Evolutionary conservation across 2,113 vertebrate species (phyloP), one percentile per base, ranked within the genome.

Genomic region (Agelaius tricolor): DNA sequence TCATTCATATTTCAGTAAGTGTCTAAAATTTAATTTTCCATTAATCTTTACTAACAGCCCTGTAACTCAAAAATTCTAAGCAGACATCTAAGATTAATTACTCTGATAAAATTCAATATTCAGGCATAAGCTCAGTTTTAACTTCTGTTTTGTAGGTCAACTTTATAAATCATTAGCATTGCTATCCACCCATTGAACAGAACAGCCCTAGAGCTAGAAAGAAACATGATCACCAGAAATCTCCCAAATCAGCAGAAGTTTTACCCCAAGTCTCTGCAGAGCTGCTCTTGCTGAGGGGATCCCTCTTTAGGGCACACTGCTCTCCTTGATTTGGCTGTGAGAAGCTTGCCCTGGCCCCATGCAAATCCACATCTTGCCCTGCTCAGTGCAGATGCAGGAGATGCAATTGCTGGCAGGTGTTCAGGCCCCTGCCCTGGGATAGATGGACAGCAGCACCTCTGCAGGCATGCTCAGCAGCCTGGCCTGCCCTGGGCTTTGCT

Each of bases 251-350:
- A 46, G 27, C 5, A n/a, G 4, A 58, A 55, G 17, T 51, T 87
- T 79, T 27, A 84, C 13, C 26, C 35, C 20, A 52, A 16, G 22
- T 8, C 49, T 35, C 54, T 12, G 14, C 2, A 20, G 62, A 65
- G 51, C 2, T 76, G 44, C 10, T 74, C 11, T 59, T 77, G 47
- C 10, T 41, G 66, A 20, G n/a, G 24, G 33, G 8, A 59, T 22
- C 35, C 24, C 35, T 55, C 57, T 31, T n/a, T 18, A 57, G 19
- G 28, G 28, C 6, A 61, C 0, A 0, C 46, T 59, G 18, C 6
- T 68, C 22, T 22, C 72, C 46, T 26, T 15, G 26, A 39, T 46
- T 52, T 0, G 0, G 22, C 54, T 41, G 33, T 0, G 0, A 83
- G 80, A 21, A 63, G 28, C 33, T 27, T 80, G 55, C 11, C 30